Base-by-base conservation (phyloP, 1,140 invertebrate genomes). In the Drosophila biarmipes region DNA sequence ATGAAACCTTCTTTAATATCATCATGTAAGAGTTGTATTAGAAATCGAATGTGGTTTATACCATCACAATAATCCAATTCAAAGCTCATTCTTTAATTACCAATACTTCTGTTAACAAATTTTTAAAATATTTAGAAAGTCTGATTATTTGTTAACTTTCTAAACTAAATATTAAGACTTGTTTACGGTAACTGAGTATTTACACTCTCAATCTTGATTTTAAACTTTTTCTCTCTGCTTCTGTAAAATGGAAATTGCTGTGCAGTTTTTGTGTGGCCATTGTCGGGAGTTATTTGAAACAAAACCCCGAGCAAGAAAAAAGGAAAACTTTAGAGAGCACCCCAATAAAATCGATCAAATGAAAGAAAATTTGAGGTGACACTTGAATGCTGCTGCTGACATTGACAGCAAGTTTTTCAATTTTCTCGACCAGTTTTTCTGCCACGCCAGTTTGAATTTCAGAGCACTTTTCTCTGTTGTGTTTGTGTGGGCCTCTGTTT, bases 371-470 rank as follows among this genome's bases (percentile, higher is more conserved):
- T 40, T 69, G 63, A 71, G 64, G 67, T 71, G 67, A 48, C 67
- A 69, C 67, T 69, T 56, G 66, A 69, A 68, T 69, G 66, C 66
- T 69, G 66, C 38, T 48, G 34, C 67, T 69, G 67, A 48, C 67
- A 56, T 69, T 71, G 67, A 69, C 67, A 71, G 64, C 52, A 54
- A 69, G 63, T 71, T 71, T 71, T 71, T 56, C 64, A 56, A 56
- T 69, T 69, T 71, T 27, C 63, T 34, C 49, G 19, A 37, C 42
- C 31, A 37, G 62, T 54, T 68, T 67, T 69, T 55, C n/a, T 31
- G 48, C 48, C 43, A 8, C 15, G 48, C 49, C 49, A 69, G 63
- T 69, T 71, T 69, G 64, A 56, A 69, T 69, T 69, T 69, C 66
- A 69, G 66, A 51, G 42, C 48, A 19, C n/a, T 51, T 35, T 67